phyloP scores from a whole-genome alignment of 2,797 vertebrate species.

The Fistularia tabacaria region DNA sequence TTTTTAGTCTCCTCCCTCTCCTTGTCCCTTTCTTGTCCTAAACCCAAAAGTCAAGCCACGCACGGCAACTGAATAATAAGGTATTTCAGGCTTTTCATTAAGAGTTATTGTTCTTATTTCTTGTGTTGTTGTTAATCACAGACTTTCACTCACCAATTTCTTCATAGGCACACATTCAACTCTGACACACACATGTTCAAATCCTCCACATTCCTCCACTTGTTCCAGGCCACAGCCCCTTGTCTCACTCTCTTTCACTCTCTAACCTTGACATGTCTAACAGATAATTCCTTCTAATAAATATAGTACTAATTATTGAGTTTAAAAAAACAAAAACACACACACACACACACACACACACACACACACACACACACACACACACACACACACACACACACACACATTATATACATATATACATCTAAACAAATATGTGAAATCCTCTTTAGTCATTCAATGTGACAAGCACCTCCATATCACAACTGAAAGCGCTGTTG shows the following conservation, averaged over 20 bases:
- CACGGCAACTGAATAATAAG: conserved; percentile 48
- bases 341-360: too few relatives aligned
- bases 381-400: too few relatives aligned
- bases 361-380: too few relatives aligned
- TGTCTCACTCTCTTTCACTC: conserved; percentile 42
- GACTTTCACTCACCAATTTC: conserved; percentile 16
- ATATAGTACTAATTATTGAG: conserved; percentile 20
- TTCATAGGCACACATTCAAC: conserved; percentile 17
- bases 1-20: too few relatives aligned
- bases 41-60: too few relatives aligned
- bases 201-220: conserved; percentile 54
- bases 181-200: conserved; percentile 42
- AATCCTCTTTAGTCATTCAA: conserved; percentile 65
- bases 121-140: conserved; percentile 35
- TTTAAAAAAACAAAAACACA: too few relatives aligned
- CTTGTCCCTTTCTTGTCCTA: too few relatives aligned
- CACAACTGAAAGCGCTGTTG: conserved; percentile 42
- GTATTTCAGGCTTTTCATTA: conserved; percentile 39
- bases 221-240: conserved; percentile 42
- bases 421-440: conserved; percentile 70
- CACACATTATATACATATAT: conserved; percentile 20
- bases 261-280: conserved; percentile 70
- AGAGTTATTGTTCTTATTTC: conserved; percentile 39
- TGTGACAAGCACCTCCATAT: conserved; percentile 41
- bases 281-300: conserved; percentile 72